These are phyloP conservation scores for Vimba vimba DNA, from an alignment of 2,113 vertebrate species.

Conservation along the genomic window DNA sequence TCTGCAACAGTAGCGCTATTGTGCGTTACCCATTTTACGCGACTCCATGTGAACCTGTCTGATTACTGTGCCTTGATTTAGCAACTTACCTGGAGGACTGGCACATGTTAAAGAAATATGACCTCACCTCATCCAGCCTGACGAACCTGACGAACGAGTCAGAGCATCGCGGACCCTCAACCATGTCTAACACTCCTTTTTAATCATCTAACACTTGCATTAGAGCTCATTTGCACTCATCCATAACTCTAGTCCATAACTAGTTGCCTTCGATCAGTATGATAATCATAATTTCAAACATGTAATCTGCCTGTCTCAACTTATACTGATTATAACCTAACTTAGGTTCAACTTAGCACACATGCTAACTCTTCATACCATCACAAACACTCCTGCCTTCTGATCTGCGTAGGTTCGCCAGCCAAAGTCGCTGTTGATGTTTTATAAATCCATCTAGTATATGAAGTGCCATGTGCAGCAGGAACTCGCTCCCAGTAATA, in stretches of 20 bases:
- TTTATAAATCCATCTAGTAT: background rate
- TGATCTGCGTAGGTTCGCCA: conserved; percentile 33
- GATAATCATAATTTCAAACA: background rate
- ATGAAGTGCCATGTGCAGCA: background rate
- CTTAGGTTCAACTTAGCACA: background rate
- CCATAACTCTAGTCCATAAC: background rate
- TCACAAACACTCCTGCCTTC: background rate
- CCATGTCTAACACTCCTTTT: background rate
- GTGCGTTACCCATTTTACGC: background rate
- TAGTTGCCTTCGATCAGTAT: background rate
- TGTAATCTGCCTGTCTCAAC: background rate
- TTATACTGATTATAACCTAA: background rate
- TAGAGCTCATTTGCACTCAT: background rate
- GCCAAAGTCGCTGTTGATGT: background rate
- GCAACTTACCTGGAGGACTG: background rate
- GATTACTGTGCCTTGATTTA: background rate
- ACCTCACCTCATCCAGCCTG: conserved; percentile 65
- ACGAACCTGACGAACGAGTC: conserved; percentile 76
- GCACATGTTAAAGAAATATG: background rate
- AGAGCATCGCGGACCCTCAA: conserved; percentile 4
- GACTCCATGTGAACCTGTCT: background rate
- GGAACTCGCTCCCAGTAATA: background rate
- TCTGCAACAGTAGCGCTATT: background rate
- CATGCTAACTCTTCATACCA: background rate
- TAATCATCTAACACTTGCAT: background rate